Base-by-base conservation (phyloP, 2,888 invertebrate species). In the Cataglyphis albicans region DNA sequence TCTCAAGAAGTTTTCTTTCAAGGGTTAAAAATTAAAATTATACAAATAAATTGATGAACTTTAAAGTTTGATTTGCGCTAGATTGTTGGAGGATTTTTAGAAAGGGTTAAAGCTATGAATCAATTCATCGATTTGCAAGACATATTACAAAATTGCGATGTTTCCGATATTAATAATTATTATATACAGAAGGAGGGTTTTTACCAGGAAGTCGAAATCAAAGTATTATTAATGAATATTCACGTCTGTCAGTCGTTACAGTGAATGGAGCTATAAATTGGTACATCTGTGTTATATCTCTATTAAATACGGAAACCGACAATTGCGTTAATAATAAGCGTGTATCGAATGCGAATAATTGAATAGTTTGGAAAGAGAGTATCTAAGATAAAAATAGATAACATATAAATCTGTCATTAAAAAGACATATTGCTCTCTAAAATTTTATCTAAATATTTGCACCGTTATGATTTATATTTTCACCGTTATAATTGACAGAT, bases 81-180 rank as follows among this genome's bases (percentile, higher is more conserved):
- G 48, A 48, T 48, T 48, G 18, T 48, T 18, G 12, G 12, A 44
- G 12, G 3, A 4, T 44, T 44, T 4, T 44, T 15, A 44, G 44
- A 38, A 15, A 4, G 44, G 15, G 12, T 44, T 44, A 15, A 44
- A 48, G 18, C 18, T 48, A 84, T 89, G 85, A 80, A 85, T 72
- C 78, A 41, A 70, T 73, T 38, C n/a, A 52, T 70, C 63, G 48
- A 48, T 32, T 41, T 72, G 25, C n/a, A 32, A 52, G 25, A 7
- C 15, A 55, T 10, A 68, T 70, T 68, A 63, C 7, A 63, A 59
- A 76, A 76, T 78, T 59, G 12, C 12, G 32, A 68, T 52, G 32
- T 25, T 78, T 29, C 72, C 10, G 21, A 4, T 1, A 7, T 72
- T 48, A 10, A 80, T 73, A 68, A 80, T 61, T 44, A 73, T 48